Conservation (phyloP, 2,797 vertebrate species). For the Sphaeramia orbicularis region DNA sequence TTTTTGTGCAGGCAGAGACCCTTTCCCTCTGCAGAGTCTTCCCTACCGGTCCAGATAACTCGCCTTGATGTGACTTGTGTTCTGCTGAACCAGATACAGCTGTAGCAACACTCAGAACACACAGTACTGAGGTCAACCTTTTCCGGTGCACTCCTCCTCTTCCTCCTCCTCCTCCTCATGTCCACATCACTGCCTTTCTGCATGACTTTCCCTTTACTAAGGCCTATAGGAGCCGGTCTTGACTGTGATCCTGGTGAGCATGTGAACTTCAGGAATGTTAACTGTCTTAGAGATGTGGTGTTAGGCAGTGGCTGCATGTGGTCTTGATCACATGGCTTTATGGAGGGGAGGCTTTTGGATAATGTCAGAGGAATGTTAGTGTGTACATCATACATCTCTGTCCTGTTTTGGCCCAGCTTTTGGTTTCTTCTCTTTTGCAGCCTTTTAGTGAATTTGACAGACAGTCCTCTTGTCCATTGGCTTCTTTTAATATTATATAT, state of each 20-base stretch:
- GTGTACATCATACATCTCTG: constrained; percentile 20
- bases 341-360: constrained; percentile 29
- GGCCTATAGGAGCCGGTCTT: constrained; percentile 26
- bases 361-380: constrained; percentile 34
- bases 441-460: too few species aligned
- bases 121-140: constrained; percentile 55
- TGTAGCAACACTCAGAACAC: constrained; percentile 74
- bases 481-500: too few species aligned
- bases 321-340: constrained; percentile 29
- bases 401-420: constrained; percentile 7
- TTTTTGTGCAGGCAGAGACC: constrained; percentile 33
- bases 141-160: constrained; percentile 48
- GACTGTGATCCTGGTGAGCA: constrained; percentile 33
- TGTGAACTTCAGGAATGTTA: constrained; percentile 55
- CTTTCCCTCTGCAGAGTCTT: constrained; percentile 38
- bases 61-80: constrained; percentile 64
- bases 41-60: constrained; percentile 40
- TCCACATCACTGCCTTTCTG: constrained; percentile 37
- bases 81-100: constrained; percentile 70
- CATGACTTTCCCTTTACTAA: constrained; percentile 10
- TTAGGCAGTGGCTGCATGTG: constrained; percentile 40
- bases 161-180: constrained; percentile 32
- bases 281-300: constrained; percentile 31
- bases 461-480: constrained; percentile 22
- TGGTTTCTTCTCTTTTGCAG: not conserved